Percentiles rank a stretch among this genome's conserved stretches.
Conservation (phyloP, 2,797 vertebrate genomes). For the Ctenochaetus hawaiiensis region DNA sequence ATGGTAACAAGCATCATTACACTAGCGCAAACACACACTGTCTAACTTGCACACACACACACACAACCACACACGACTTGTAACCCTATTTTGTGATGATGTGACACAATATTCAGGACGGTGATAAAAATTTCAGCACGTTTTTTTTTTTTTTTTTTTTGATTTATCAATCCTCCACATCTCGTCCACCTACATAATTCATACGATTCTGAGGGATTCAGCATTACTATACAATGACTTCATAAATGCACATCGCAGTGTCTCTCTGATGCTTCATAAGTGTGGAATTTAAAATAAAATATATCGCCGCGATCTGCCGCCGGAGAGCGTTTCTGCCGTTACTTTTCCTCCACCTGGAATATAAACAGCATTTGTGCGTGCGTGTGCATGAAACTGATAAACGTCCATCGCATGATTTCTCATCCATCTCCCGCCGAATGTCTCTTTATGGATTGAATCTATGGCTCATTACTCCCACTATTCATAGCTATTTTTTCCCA, state of each 20-base stretch:
- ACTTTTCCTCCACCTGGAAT: conserved; percentile 26
- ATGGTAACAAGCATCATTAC: conserved; percentile 81
- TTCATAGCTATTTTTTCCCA: conserved; percentile 55
- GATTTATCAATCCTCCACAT: conserved; percentile 45
- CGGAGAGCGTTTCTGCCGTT: conserved; percentile 32
- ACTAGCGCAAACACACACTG: conserved; percentile 8
- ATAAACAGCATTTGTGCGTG: conserved; percentile 1
- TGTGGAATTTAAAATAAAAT: conserved; percentile 26
- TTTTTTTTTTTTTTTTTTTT: conserved; percentile 18
- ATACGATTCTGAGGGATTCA: conserved; percentile 24
- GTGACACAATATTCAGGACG: conserved; percentile 54
- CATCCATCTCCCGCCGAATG: conserved; percentile 33
- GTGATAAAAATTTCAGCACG: conserved; percentile 27
- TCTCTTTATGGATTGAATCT: conserved; percentile 43
- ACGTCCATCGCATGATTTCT: conserved; percentile 9
- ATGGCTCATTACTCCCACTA: conserved; percentile 61
- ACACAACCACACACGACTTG: conserved; percentile 20
- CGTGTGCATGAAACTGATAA: conserved; percentile 11
- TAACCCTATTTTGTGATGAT: conserved; percentile 43
- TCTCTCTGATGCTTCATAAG: conserved; percentile 24
- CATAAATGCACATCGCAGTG: conserved; percentile 11
- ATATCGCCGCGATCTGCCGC: background rate
- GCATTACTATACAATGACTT: conserved; percentile 21
- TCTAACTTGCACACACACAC: background rate
- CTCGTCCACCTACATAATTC: conserved; percentile 46